phyloP scores from a whole-genome alignment of 35 echinoderm and acorn worm species.

The Heliocidaris tuberculata region DNA sequence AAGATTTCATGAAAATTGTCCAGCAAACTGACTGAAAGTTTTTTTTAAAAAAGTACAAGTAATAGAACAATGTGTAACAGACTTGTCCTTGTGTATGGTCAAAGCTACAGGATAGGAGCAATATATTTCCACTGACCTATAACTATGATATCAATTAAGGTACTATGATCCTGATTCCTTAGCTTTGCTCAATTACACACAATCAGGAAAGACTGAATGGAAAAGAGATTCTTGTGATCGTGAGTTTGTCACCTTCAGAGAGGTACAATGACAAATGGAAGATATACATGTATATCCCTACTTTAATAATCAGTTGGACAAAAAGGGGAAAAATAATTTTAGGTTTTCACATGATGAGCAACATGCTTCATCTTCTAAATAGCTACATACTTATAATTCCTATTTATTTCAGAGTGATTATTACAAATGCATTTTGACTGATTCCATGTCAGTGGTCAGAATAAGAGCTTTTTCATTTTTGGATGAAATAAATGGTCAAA shows the following conservation, averaged over 20 bases:
- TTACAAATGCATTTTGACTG: too few relatives aligned
- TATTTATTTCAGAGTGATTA: too few relatives aligned
- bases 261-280: background rate
- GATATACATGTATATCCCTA: background rate
- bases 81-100: background rate
- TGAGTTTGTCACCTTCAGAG: background rate
- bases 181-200: background rate
- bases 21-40: too few relatives aligned
- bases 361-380: too few relatives aligned
- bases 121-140: background rate
- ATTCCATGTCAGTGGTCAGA: too few relatives aligned
- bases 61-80: background rate
- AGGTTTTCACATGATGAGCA: too few relatives aligned
- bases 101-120: background rate
- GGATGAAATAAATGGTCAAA: too few relatives aligned
- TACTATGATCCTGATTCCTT: background rate
- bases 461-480: too few relatives aligned
- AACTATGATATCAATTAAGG: background rate
- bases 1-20: too few relatives aligned
- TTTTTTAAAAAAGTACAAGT: background rate
- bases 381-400: too few relatives aligned
- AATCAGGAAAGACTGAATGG: background rate
- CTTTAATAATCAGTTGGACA: too few relatives aligned
- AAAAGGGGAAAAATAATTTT: too few relatives aligned
- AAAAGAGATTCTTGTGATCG: background rate